A percentile compares a stretch with the other conserved stretches of the same genome.
phyloP scores from a whole-genome alignment of 2,888 invertebrate species.

The Polyploca ridens region DNA sequence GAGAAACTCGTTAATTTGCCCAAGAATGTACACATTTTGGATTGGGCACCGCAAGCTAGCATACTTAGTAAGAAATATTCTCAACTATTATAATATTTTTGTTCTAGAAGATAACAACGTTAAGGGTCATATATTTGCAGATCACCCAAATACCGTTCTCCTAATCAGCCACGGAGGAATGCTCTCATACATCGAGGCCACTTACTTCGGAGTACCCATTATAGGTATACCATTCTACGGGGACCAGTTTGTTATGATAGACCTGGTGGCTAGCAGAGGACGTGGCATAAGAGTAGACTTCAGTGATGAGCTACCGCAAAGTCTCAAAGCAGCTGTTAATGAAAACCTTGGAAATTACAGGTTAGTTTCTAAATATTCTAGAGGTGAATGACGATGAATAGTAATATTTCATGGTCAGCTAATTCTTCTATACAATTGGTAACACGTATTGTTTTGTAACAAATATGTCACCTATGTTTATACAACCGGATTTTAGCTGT shows the following conservation, averaged over 20 bases:
- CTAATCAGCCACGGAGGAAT: slow-evolving; percentile 53
- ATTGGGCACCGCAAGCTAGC: slow-evolving; percentile 61
- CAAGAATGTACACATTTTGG: slow-evolving; percentile 63
- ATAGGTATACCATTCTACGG: slow-evolving; percentile 51
- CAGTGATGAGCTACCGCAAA: slow-evolving; percentile 41
- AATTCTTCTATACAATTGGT: no score
- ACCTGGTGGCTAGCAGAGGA: slow-evolving; percentile 38
- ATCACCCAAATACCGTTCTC: slow-evolving; percentile 53
- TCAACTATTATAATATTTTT: neutral
- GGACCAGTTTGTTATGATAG: slow-evolving; percentile 54
- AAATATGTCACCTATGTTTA: neutral
- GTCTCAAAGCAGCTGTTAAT: slow-evolving; percentile 45
- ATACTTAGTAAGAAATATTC: slow-evolving; percentile 52
- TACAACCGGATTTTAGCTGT: no score
- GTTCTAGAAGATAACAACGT: no score
- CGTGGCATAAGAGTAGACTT: slow-evolving; percentile 46
- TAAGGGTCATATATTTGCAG: slow-evolving; percentile 32
- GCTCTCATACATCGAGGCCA: slow-evolving; percentile 52
- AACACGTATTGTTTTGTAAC: no score
- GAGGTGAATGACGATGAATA: neutral
- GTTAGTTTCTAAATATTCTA: slow-evolving; percentile 30
- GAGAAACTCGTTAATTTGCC: slow-evolving; percentile 50
- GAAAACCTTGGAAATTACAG: slow-evolving; percentile 50
- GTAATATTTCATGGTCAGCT: neutral
- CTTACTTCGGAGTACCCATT: slow-evolving; percentile 56